A percentile compares a stretch with the other conserved stretches of the same genome.
phyloP scores from a whole-genome alignment of 2,113 vertebrate species.

The Chaenocephalus aceratus region DNA sequence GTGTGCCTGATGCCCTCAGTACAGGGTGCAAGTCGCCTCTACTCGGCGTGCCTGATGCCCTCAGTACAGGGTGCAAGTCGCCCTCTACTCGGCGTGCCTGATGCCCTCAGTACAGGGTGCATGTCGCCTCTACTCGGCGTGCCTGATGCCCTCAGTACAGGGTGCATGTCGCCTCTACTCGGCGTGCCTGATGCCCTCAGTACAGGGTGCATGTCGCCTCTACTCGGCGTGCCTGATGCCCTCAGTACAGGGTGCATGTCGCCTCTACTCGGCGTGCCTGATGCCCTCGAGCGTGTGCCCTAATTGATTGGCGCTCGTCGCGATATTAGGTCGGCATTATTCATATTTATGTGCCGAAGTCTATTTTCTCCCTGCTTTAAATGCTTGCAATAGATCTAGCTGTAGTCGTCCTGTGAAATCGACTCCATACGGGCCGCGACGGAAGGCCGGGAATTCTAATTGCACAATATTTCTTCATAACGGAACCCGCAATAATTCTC shows the following conservation, averaged over 20 bases:
- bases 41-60: too few species aligned
- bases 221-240: too few species aligned
- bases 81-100: too few species aligned
- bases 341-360: constrained; percentile 54
- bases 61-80: too few species aligned
- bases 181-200: too few species aligned
- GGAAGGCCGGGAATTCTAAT: constrained; percentile 57
- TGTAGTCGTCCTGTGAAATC: constrained; percentile 51
- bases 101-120: too few species aligned
- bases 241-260: neutral
- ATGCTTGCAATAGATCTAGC: constrained; percentile 39
- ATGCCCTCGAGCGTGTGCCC: constrained; percentile 18
- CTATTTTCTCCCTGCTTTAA: constrained; percentile 23
- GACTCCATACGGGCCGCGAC: constrained; percentile 24
- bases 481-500: constrained; percentile 68
- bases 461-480: constrained; percentile 73
- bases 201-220: too few species aligned
- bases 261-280: neutral
- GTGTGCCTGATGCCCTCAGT: neutral
- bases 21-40: neutral
- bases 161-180: too few species aligned
- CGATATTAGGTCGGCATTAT: constrained; percentile 41
- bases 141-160: too few species aligned
- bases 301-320: constrained; percentile 47
- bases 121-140: too few species aligned